Evolutionary conservation across 2,888 invertebrate species (phyloP).

Genomic region (Coecobrya sp.): DNA sequence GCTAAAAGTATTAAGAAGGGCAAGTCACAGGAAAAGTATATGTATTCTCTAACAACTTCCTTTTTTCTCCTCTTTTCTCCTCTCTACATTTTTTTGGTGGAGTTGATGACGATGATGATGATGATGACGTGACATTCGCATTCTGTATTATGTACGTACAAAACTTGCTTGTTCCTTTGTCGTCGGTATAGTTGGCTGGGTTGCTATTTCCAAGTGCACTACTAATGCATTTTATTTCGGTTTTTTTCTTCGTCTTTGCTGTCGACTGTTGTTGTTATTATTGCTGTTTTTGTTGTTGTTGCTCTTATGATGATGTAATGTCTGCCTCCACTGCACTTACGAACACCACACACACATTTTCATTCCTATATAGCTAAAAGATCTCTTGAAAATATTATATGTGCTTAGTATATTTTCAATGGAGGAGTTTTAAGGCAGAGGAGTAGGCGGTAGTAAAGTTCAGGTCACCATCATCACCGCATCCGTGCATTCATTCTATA

Average conservation of each 20-base stretch:
- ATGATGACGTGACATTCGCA: conserved; percentile 65
- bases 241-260: conserved; percentile 6
- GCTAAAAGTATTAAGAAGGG: conserved; percentile 55
- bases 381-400: background rate
- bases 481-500: conserved; percentile 43
- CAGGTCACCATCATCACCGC: conserved; percentile 64
- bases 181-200: background rate
- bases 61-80: conserved; percentile 48
- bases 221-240: conserved; percentile 72
- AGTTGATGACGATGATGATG: background rate
- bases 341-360: background rate
- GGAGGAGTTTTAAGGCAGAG: background rate
- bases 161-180: background rate
- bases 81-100: conserved; percentile 16
- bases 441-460: background rate
- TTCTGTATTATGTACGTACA: background rate
- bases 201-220: background rate
- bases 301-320: conserved; percentile 47
- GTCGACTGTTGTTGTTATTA: conserved; percentile 33
- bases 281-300: conserved; percentile 49
- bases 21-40: conserved; percentile 62
- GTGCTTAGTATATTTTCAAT: background rate
- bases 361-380: background rate
- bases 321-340: background rate
- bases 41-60: conserved; percentile 69